Evolutionary conservation across 2,888 invertebrate species (phyloP).

Genomic region (Pycnomerus fuliginosus): DNA sequence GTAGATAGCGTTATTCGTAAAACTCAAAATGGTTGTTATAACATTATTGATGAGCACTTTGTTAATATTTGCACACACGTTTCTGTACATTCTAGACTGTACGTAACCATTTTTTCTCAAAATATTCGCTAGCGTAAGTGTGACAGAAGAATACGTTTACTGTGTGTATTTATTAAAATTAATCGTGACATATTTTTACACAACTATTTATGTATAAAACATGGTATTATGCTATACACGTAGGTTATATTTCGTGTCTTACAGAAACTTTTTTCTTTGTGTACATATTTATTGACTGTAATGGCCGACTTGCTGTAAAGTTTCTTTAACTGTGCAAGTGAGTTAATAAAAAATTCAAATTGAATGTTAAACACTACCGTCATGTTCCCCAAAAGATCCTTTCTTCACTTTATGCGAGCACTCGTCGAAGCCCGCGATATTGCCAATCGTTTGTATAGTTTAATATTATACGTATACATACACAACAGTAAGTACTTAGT

Average conservation of each 20-base stretch:
- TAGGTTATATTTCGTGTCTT: slow-evolving; percentile 26
- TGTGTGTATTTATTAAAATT: slow-evolving; percentile 40
- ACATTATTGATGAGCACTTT: slow-evolving; percentile 9
- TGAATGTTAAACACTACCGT: no score
- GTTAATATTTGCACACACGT: slow-evolving; percentile 7
- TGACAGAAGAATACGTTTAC: slow-evolving; percentile 32
- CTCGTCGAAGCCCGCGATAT: no score
- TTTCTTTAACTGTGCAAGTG: slow-evolving; percentile 37
- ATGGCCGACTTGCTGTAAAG: slow-evolving; percentile 30
- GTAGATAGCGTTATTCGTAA: slow-evolving; percentile 13
- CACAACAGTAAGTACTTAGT: no score
- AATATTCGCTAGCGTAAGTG: slow-evolving; percentile 28
- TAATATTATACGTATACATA: no score
- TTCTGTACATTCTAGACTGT: slow-evolving; percentile 5
- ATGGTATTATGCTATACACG: slow-evolving; percentile 26
- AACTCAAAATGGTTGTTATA: slow-evolving; percentile 13
- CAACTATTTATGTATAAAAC: slow-evolving; percentile 40
- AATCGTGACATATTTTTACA: slow-evolving; percentile 43
- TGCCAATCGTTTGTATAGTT: no score
- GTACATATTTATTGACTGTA: slow-evolving; percentile 24
- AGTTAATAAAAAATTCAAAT: slow-evolving; percentile 32
- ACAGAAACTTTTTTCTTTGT: slow-evolving; percentile 14
- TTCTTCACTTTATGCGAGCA: no score
- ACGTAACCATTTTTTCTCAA: slow-evolving; percentile 12
- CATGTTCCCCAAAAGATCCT: no score